Percentiles rank a stretch among this genome's conserved stretches.
phyloP scores from a whole-genome alignment of 2,113 vertebrate genomes.

The Philantomba maxwellii region DNA sequence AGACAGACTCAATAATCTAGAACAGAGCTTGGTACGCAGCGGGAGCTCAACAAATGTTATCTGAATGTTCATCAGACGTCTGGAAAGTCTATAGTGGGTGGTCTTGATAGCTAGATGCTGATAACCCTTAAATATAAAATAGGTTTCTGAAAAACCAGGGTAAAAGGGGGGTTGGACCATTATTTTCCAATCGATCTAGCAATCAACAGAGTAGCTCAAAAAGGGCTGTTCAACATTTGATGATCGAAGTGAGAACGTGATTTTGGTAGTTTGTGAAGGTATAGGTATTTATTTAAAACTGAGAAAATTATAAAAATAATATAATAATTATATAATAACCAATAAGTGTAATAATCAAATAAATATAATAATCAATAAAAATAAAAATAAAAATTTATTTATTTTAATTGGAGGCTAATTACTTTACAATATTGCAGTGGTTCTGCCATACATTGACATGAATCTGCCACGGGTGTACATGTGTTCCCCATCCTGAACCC shows the following conservation, averaged over 20 bases:
- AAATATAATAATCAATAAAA: not conserved
- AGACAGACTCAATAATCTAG: not conserved
- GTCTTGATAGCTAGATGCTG: not conserved
- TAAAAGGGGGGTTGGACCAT: not conserved
- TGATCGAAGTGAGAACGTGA: not conserved
- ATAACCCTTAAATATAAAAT: not conserved
- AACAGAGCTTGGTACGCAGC: not conserved
- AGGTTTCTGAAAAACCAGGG: not conserved
- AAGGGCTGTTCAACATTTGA: not conserved
- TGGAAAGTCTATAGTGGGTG: not conserved
- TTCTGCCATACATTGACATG: too few relatives aligned
- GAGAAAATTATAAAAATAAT: not conserved
- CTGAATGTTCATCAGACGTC: not conserved
- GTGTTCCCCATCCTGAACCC: too few relatives aligned
- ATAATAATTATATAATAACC: not conserved
- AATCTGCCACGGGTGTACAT: too few relatives aligned
- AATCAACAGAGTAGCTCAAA: not conserved
- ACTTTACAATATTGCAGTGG: too few relatives aligned
- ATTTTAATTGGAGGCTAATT: too few relatives aligned
- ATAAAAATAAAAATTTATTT: too few relatives aligned
- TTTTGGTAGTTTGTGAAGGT: not conserved
- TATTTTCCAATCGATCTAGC: not conserved
- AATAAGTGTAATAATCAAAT: not conserved
- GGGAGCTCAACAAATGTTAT: not conserved
- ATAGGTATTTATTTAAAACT: not conserved